These are phyloP conservation scores for Montipora capitata DNA, from an alignment of 92 coral and sea anemone species.

Conservation along the genomic window DNA sequence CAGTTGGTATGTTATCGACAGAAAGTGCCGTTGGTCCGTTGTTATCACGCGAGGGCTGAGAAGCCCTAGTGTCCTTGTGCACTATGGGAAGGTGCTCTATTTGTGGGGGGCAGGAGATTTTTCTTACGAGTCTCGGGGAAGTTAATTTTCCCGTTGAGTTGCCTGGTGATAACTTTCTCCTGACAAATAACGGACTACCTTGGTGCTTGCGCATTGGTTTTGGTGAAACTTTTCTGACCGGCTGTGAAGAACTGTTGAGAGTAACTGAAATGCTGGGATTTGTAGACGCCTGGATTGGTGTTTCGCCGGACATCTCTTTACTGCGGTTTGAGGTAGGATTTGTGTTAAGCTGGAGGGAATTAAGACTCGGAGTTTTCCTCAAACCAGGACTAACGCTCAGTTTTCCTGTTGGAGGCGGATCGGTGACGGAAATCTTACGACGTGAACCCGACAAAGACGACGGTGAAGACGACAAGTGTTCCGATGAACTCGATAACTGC, in stretches of 20 bases:
- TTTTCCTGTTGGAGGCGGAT: constrained; percentile 18
- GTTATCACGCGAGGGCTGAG: constrained; percentile 25
- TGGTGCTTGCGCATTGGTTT: not conserved
- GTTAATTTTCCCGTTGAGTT: not conserved
- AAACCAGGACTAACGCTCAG: constrained; percentile 1
- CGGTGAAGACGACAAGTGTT: constrained; percentile 35
- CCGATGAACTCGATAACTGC: constrained; percentile 40
- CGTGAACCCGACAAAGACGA: constrained; percentile 31
- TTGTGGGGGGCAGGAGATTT: constrained; percentile 35
- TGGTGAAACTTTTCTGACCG: constrained; percentile 18
- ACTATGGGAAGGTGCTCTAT: constrained; percentile 7
- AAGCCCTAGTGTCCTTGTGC: constrained; percentile 29
- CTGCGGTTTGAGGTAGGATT: not conserved
- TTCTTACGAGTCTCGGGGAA: constrained; percentile 8
- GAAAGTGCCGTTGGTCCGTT: constrained; percentile 17
- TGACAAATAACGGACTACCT: constrained; percentile 34
- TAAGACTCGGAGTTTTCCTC: constrained; percentile 15
- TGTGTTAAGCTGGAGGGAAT: constrained; percentile 1
- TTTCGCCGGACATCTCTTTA: constrained; percentile 21
- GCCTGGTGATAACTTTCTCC: constrained; percentile 19
- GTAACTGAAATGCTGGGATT: not conserved
- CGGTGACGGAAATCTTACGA: constrained; percentile 54
- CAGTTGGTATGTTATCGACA: constrained; percentile 11
- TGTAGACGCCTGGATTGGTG: constrained; percentile 1
- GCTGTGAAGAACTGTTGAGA: not conserved